Conservation (phyloP, 92 coral and sea anemone genomes). For the Zoanthus sansibaricus region DNA sequence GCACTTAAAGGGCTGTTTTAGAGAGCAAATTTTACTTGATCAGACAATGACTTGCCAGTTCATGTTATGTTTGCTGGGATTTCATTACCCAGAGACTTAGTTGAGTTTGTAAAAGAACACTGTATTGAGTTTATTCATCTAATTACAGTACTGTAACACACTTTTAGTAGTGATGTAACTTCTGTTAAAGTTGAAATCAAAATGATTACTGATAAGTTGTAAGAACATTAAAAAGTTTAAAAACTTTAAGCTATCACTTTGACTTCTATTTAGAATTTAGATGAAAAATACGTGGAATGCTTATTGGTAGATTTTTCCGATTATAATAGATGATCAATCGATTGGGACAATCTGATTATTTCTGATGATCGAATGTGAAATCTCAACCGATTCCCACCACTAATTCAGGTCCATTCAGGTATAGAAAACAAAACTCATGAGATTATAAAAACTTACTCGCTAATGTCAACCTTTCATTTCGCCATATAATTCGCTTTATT, state of each 20-base stretch:
- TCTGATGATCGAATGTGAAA: neutral
- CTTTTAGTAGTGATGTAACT: neutral
- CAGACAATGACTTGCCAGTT: conserved; percentile 26
- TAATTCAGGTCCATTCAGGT: too few species aligned
- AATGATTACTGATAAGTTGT: neutral
- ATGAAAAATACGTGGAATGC: too few species aligned
- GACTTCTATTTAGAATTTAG: neutral
- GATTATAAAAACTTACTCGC: too few species aligned
- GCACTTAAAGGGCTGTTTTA: conserved; percentile 41
- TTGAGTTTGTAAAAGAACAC: neutral
- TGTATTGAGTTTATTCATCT: neutral
- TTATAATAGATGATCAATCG: neutral
- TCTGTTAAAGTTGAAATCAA: neutral
- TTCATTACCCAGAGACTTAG: conserved; percentile 8
- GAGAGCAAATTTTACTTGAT: conserved; percentile 33
- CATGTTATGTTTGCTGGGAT: conserved; percentile 39
- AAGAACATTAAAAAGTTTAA: neutral
- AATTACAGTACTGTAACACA: neutral
- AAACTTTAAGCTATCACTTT: conserved; percentile 1
- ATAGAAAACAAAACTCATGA: too few species aligned
- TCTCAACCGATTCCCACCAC: neutral
- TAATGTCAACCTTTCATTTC: too few species aligned
- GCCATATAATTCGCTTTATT: too few species aligned
- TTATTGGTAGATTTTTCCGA: too few species aligned
- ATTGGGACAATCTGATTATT: neutral